These are phyloP conservation scores for Petroica traversi DNA, from an alignment of 2,113 vertebrate genomes.

Conservation along the genomic window DNA sequence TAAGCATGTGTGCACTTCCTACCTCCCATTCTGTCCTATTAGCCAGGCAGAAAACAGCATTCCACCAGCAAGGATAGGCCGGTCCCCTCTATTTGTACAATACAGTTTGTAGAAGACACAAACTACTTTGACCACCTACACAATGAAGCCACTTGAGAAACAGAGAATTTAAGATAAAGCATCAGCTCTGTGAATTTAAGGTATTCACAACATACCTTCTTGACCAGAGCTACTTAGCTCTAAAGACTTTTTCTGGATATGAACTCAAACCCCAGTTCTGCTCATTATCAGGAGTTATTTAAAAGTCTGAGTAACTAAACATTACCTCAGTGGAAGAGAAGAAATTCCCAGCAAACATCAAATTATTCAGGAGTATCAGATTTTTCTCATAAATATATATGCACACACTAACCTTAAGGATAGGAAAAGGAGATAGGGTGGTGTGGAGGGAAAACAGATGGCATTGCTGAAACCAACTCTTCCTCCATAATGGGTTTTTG, in stretches of 20 bases:
- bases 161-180: neutral
- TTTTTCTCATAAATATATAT: neutral
- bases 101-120: neutral
- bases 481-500: fast-evolving
- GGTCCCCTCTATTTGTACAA: neutral
- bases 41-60: neutral
- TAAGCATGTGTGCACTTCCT: fast-evolving
- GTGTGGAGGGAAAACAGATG: fast-evolving
- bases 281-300: neutral
- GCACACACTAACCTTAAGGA: neutral
- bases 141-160: fast-evolving
- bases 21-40: neutral
- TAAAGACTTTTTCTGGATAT: neutral
- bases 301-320: neutral
- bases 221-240: neutral
- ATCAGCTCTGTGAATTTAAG: neutral
- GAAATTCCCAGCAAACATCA: neutral
- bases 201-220: neutral
- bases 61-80: neutral
- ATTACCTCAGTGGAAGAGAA: neutral
- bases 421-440: fast-evolving
- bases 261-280: neutral
- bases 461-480: neutral
- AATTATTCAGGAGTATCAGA: neutral
- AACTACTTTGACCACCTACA: neutral